Evolutionary conservation across 1,140 invertebrate genomes (phyloP), one percentile per base, ranked within the genome.

Genomic region (Theocolax elegans): DNA sequence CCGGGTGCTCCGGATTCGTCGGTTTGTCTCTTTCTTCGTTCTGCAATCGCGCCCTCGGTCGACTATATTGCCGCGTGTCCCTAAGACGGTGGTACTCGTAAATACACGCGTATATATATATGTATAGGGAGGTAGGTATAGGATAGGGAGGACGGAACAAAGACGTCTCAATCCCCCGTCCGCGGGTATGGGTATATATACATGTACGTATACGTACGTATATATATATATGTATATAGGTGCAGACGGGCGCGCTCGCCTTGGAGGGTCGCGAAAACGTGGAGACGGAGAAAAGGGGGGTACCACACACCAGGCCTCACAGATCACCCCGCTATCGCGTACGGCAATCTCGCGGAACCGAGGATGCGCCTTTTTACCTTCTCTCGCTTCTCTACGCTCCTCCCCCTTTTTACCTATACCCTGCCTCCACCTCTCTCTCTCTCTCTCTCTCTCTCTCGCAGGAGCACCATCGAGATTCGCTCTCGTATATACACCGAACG

Each of bases 271-370:
- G 56, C 56, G 66, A 62, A 60, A 60, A 60, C 44, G 56, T 27
- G 42, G 19, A 15, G 49, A 46, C 23, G 25, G 17, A 31, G 42
- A 58, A 77, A 85, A 83, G 81, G 81, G 81, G 48, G 81, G 80
- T 84, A 83, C 83, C 84, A 84, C 84, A 84, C 83, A 84, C 81
- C 81, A 78, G 83, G 84, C 79, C 82, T 82, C 84, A 83, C 84
- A 86, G 84, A 86, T 85, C 84, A 85, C 81, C 81, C 78, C 76
- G 81, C 79, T 85, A 86, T 86, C 84, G 83, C 8, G 15, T 19
- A 19, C 29, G 27, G 54, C 54, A 59, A 67, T 67, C 65, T 67
- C 53, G 54, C 64, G 65, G 25, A 53, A 54, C 48, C 35, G 21
- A 65, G 44, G 40, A 67, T 49, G 40, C 27, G 53, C 53, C 53